phyloP scores from a whole-genome alignment of 2,888 invertebrate genomes.

The Zygaena filipendulae region DNA sequence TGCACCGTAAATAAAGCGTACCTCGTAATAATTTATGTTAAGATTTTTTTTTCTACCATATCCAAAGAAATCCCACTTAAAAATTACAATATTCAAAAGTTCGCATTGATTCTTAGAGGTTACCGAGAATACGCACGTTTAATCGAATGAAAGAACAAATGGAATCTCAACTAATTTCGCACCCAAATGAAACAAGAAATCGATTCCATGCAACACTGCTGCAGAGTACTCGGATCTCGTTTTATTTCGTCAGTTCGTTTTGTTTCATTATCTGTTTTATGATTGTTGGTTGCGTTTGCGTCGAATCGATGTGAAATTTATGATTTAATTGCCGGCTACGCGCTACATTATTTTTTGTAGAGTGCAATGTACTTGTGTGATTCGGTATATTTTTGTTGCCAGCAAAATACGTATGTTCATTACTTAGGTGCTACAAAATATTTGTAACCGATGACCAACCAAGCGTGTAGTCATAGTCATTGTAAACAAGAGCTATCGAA shows the following conservation, averaged over 20 bases:
- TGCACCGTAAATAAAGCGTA: too few species aligned
- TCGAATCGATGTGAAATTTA: conserved; percentile 57
- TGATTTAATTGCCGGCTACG: conserved; percentile 60
- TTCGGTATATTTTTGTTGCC: too few species aligned
- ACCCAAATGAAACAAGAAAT: conserved; percentile 31
- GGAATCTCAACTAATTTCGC: conserved; percentile 36
- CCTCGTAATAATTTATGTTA: too few species aligned
- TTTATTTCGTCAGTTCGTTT: conserved; percentile 44
- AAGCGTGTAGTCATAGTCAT: conserved; percentile 31
- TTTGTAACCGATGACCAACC: too few species aligned
- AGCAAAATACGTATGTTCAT: too few species aligned
- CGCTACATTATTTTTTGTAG: conserved; percentile 26
- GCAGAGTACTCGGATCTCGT: conserved; percentile 26
- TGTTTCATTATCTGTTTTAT: conserved; percentile 60
- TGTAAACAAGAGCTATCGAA: too few species aligned
- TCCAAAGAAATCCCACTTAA: too few species aligned
- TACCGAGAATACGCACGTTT: too few species aligned
- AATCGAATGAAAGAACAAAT: conserved; percentile 24
- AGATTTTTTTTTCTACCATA: too few species aligned
- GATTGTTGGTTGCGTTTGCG: conserved; percentile 56
- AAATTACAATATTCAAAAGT: too few species aligned
- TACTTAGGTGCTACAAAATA: too few species aligned
- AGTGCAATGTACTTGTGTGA: conserved; percentile 29
- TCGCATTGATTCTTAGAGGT: too few species aligned
- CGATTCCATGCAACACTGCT: conserved; percentile 44